Evolutionary conservation across 1,140 invertebrate species (phyloP).

Genomic region (Trichonephila inaurata): DNA sequence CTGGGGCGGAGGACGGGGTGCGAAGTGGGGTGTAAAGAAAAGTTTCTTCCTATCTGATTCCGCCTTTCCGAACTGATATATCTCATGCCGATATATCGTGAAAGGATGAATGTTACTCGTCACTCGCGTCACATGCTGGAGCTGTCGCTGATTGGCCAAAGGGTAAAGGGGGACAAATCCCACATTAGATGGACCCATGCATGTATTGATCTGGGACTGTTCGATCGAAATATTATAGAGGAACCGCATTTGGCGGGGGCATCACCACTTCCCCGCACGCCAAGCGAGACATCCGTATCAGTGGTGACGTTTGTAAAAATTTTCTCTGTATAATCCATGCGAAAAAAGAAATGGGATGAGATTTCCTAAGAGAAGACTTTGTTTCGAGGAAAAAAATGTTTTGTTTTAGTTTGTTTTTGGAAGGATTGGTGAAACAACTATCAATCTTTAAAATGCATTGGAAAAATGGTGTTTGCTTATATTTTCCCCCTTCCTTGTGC

Average conservation of each 20-base stretch:
- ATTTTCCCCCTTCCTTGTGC: too few species aligned
- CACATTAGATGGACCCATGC: conserved; percentile 71
- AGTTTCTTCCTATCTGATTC: conserved; percentile 2
- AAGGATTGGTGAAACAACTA: not conserved
- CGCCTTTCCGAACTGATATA: conserved; percentile 31
- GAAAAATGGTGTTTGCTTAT: too few species aligned
- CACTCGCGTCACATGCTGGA: conserved; percentile 65
- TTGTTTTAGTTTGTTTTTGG: not conserved
- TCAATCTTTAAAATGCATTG: not conserved
- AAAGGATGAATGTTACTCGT: conserved; percentile 71
- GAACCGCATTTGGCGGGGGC: conserved; percentile 58
- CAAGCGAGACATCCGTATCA: conserved; percentile 41
- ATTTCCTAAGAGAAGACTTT: conserved; percentile 49
- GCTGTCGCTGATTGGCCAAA: conserved; percentile 72
- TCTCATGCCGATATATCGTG: conserved; percentile 58
- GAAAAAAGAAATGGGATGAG: not conserved
- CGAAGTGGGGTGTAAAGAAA: not conserved
- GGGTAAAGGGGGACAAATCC: conserved; percentile 76
- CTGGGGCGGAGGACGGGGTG: too few species aligned
- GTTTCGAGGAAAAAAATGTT: not conserved
- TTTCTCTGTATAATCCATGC: conserved; percentile 29
- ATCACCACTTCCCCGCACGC: conserved; percentile 30
- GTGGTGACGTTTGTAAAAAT: conserved; percentile 44
- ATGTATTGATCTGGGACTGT: conserved; percentile 62
- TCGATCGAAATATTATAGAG: conserved; percentile 72